Percentiles rank a stretch among this genome's conserved stretches.
phyloP scores from a whole-genome alignment of 2,113 vertebrate species.

The Podarcis cretensis region DNA sequence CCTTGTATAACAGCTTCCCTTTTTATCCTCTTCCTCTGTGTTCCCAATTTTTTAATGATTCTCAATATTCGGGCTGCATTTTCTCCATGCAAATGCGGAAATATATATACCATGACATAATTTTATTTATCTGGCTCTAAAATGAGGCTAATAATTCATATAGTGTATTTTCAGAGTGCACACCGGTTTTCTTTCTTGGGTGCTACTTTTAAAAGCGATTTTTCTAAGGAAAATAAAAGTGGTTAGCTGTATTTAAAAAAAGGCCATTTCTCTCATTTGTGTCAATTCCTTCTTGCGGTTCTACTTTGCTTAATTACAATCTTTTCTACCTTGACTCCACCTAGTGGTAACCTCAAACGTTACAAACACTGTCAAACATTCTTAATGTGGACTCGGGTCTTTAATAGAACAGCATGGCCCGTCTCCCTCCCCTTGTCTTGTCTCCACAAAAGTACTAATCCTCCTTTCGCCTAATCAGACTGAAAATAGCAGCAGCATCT shows the following conservation, averaged over 20 bases:
- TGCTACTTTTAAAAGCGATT: neutral
- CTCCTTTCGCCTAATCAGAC: neutral
- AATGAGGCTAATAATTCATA: neutral
- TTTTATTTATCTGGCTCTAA: too few species aligned
- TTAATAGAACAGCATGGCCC: neutral
- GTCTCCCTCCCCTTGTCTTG: neutral
- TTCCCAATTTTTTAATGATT: too few species aligned
- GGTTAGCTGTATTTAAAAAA: neutral
- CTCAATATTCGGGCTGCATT: neutral
- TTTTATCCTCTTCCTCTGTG: too few species aligned
- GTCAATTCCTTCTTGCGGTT: neutral
- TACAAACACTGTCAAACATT: neutral
- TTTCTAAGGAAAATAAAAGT: neutral
- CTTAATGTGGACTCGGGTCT: neutral
- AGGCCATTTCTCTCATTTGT: neutral
- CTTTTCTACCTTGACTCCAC: neutral
- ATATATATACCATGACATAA: neutral
- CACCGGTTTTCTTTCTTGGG: neutral
- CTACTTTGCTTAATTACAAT: neutral
- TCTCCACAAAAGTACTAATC: neutral
- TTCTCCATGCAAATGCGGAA: neutral
- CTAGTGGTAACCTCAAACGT: neutral
- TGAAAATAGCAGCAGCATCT: neutral
- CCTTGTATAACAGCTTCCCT: too few species aligned
- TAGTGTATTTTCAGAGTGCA: neutral